These are phyloP conservation scores for Bettongia penicillata DNA, from an alignment of 2,113 vertebrate species.

Conservation along the genomic window DNA sequence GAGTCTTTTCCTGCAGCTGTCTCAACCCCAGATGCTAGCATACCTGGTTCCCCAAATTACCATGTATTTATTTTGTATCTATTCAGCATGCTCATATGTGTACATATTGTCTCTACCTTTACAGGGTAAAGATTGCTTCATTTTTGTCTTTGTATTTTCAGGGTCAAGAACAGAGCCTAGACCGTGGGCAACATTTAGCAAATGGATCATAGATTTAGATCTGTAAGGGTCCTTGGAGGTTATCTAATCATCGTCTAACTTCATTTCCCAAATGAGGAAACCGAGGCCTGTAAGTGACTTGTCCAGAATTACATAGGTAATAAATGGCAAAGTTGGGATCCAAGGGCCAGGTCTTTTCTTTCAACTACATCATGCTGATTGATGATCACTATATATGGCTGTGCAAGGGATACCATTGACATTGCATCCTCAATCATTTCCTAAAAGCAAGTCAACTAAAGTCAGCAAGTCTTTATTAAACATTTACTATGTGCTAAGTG, in stretches of 20 bases:
- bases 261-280: background rate
- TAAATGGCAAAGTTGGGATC: background rate
- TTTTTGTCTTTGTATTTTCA: background rate
- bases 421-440: background rate
- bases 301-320: background rate
- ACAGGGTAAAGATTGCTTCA: background rate
- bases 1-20: background rate
- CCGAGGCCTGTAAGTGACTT: background rate
- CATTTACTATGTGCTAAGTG: background rate
- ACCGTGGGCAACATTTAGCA: background rate
- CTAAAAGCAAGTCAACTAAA: background rate
- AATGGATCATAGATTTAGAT: background rate
- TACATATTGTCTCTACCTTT: background rate
- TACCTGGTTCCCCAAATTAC: background rate
- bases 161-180: background rate
- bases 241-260: background rate
- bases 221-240: background rate
- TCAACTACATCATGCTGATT: background rate
- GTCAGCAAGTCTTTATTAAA: background rate
- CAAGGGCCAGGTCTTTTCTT: background rate
- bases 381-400: background rate
- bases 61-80: background rate
- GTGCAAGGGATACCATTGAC: background rate
- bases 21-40: background rate
- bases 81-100: background rate